Base-by-base conservation (phyloP, 1,140 invertebrate species). In the Drosophila arawakana region DNA sequence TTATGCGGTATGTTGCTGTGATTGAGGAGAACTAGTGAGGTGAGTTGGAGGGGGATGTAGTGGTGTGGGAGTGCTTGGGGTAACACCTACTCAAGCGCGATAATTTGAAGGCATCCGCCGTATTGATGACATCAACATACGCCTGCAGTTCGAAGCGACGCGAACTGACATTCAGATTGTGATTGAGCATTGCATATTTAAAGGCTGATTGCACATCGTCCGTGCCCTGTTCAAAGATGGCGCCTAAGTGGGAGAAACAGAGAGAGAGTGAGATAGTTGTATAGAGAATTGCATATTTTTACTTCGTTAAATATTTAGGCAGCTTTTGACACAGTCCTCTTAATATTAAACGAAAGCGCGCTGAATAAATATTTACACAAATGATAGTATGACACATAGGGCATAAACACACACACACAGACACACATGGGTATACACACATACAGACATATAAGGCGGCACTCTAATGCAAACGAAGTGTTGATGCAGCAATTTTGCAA, bases 81-180 rank as follows among this genome's bases (percentile, higher is more conserved):
- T 43, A 66, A 72, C 92, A 97, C 97, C 96, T 94, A 98, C 97
- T 97, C 55, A 98, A 94, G 93, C 96, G 94, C 39, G 97, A 97
- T 43, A 98, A 94, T 93, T 98, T 98, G 93, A 97, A 98, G 68
- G 97, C 96, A 93, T 98, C 97, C 35, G 96, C 97, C 34, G 97
- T 98, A 93, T 97, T 97, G 92, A 98, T 97, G 85, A 97, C 95
- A 93, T 98, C 96, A 39, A 97, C 96, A 90, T 95, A 97, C n/a
- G 96, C 96, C 91, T 97, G 96, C 47, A 98, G 94, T 92, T 97
- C 97, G 80, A 97, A 96, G 8, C 95, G 92, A 60, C 95, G 94
- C 47, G 94, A 94, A 15, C 95, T 95, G 63, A 95, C 94, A 83
- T 96, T 96, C 75, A 96, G 94, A 85, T 98, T 97, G 91, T 97